A percentile compares a stretch with the other conserved stretches of the same genome.
Evolutionary conservation across 2,113 vertebrate species (phyloP).

Genomic region (Channa maculata): DNA sequence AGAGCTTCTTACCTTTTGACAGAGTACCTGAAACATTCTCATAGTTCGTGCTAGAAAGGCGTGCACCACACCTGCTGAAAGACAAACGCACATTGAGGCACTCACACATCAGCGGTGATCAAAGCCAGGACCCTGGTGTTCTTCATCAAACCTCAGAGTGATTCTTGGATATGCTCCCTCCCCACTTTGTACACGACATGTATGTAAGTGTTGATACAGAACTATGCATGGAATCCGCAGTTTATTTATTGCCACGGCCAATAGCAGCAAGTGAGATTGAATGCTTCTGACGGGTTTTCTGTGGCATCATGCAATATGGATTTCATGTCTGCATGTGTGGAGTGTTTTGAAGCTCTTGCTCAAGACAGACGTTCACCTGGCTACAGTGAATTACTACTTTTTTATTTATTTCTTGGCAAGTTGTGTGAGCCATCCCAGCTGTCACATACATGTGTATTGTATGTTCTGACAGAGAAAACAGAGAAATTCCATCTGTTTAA

Average conservation of each 20-base stretch:
- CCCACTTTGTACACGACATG: constrained; percentile 56
- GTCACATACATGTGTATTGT: neutral
- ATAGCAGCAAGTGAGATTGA: constrained; percentile 55
- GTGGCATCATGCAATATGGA: constrained; percentile 43
- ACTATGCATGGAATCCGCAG: constrained; percentile 43
- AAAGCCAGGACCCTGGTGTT: constrained; percentile 67
- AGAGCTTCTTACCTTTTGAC: constrained; percentile 55
- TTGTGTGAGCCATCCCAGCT: constrained; percentile 25
- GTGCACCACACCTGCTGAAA: constrained; percentile 62
- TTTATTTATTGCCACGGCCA: constrained; percentile 58
- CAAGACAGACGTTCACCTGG: constrained; percentile 55
- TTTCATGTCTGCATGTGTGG: constrained; percentile 46
- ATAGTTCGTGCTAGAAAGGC: constrained; percentile 36
- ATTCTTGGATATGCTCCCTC: constrained; percentile 51
- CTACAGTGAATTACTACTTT: constrained; percentile 58
- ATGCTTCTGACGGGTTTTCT: constrained; percentile 50
- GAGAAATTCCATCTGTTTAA: neutral
- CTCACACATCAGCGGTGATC: constrained; percentile 62
- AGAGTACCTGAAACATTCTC: constrained; percentile 56
- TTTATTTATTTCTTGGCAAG: constrained; percentile 26
- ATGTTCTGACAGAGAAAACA: constrained; percentile 1
- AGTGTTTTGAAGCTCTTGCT: constrained; percentile 59
- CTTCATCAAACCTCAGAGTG: constrained; percentile 57
- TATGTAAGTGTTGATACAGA: constrained; percentile 49
- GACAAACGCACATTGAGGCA: constrained; percentile 63